A percentile compares a stretch with the other conserved stretches of the same genome.
phyloP scores from a whole-genome alignment of 2,113 vertebrate species.

The Corythornis madagascariensis region DNA sequence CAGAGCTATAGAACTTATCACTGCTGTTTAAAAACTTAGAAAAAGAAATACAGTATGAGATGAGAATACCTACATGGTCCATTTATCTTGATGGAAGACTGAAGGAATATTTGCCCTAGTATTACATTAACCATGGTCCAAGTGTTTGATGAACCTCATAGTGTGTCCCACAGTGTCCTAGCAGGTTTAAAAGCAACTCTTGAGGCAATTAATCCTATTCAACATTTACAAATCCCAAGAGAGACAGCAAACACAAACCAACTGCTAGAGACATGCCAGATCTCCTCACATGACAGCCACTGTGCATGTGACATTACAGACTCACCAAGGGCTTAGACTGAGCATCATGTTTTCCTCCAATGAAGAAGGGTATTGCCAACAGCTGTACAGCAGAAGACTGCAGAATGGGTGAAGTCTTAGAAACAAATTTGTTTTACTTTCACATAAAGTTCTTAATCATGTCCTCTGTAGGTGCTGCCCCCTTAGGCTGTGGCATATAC shows the following conservation, averaged over 20 bases:
- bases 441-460: not conserved
- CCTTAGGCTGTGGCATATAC: not conserved
- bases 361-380: not conserved
- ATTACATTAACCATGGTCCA: accelerated
- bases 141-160: not conserved
- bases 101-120: not conserved
- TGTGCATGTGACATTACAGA: not conserved
- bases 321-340: not conserved
- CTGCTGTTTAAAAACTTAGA: not conserved
- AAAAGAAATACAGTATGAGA: not conserved
- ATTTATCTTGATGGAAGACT: not conserved
- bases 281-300: not conserved
- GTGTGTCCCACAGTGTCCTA: not conserved
- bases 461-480: not conserved
- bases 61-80: not conserved
- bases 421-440: not conserved
- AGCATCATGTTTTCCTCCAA: not conserved
- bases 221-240: not conserved
- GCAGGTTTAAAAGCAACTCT: not conserved
- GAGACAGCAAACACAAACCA: not conserved
- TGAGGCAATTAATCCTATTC: not conserved
- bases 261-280: not conserved
- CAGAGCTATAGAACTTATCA: not conserved
- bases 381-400: not conserved
- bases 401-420: not conserved